phyloP scores from a whole-genome alignment of 2,113 vertebrate species.

The Ailurus styani region DNA sequence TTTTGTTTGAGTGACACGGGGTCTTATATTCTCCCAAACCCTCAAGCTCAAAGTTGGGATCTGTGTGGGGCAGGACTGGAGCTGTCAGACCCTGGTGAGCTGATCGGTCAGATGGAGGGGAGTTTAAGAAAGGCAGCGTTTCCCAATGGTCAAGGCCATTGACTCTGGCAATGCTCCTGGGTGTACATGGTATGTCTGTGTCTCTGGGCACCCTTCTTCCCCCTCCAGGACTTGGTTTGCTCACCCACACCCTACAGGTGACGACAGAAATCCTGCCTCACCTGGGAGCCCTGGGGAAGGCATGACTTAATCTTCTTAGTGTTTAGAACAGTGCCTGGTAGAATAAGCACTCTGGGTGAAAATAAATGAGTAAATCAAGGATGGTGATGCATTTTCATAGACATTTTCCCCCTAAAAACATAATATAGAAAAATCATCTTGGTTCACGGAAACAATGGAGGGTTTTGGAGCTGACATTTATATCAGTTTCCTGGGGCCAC shows the following conservation, averaged over 20 bases:
- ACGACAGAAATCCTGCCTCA: not conserved
- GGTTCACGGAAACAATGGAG: not conserved
- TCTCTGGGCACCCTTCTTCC: not conserved
- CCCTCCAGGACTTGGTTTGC: not conserved
- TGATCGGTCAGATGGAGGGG: not conserved
- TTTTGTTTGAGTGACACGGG: not conserved
- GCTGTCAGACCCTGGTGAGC: not conserved
- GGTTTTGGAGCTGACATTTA: not conserved
- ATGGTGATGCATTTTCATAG: not conserved
- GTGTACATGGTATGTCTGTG: not conserved
- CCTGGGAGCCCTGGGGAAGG: too few species aligned
- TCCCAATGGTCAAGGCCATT: not conserved
- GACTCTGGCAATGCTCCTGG: not conserved
- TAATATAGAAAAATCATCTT: not conserved
- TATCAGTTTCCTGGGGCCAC: not conserved
- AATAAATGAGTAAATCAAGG: not conserved
- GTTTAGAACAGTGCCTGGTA: not conserved
- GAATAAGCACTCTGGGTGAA: not conserved
- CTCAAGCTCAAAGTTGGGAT: not conserved
- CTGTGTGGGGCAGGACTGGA: not conserved
- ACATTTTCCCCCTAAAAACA: not conserved
- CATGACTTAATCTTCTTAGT: not conserved
- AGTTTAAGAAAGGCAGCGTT: not conserved
- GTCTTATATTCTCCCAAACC: not conserved
- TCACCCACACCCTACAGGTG: not conserved